These are phyloP conservation scores for Paedocypris micromegethes DNA, from an alignment of 2,797 vertebrate genomes.

Conservation along the genomic window DNA sequence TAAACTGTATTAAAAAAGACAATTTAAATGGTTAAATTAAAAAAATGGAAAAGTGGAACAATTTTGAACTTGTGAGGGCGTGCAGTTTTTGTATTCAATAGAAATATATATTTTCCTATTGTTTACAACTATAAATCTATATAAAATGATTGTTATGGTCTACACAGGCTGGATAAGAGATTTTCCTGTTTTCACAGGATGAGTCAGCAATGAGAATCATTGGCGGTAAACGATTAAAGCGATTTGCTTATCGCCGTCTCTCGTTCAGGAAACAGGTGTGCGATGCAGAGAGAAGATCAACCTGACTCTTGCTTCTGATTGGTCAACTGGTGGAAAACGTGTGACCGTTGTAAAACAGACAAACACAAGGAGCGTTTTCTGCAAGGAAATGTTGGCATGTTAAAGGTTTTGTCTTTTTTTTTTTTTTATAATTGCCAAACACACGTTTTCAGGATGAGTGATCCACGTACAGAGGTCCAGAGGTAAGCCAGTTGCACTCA, in stretches of 20 bases:
- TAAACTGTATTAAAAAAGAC: too few relatives aligned
- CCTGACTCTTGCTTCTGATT: neutral
- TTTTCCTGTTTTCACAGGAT: neutral
- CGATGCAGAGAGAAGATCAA: neutral
- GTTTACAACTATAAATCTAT: too few relatives aligned
- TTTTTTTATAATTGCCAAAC: neutral
- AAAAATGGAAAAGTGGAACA: too few relatives aligned
- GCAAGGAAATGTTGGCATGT: neutral
- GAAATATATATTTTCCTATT: too few relatives aligned
- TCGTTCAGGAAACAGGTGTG: constrained; percentile 1
- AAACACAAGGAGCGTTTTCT: constrained; percentile 16
- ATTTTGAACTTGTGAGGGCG: too few relatives aligned
- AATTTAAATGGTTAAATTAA: too few relatives aligned
- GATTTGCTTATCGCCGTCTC: neutral
- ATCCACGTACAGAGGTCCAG: too few relatives aligned
- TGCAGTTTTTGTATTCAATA: too few relatives aligned
- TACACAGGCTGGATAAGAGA: neutral
- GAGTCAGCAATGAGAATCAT: neutral
- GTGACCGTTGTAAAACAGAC: neutral
- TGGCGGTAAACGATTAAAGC: constrained; percentile 3
- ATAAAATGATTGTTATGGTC: too few relatives aligned
- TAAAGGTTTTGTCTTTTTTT: neutral
- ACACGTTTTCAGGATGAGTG: too few relatives aligned
- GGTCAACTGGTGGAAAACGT: neutral
- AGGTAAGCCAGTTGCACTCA: too few relatives aligned